Conservation (phyloP, 2,797 vertebrate genomes). For the Ambastaia sidthimunki region DNA sequence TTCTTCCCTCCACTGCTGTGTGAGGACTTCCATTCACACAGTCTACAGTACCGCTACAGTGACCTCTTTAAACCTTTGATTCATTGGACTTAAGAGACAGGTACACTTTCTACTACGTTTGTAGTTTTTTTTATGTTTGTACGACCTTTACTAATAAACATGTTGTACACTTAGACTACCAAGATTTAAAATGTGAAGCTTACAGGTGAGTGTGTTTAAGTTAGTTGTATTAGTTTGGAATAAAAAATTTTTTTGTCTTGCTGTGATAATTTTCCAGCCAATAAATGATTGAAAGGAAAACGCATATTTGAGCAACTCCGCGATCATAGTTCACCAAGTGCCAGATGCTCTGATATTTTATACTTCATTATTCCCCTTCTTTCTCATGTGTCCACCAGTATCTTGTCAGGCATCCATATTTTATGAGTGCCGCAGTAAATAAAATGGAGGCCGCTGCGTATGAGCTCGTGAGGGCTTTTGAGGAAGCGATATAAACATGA, state of each 20-base stretch:
- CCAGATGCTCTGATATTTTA: conserved; percentile 58
- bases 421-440: conserved; percentile 59
- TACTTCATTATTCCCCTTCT: conserved; percentile 48
- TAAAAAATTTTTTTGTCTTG: background rate
- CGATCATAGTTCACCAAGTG: conserved; percentile 56
- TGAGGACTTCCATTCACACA: conserved; percentile 26
- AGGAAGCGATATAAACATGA: conserved; percentile 44
- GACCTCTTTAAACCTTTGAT: conserved; percentile 29
- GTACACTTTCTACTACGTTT: conserved; percentile 16
- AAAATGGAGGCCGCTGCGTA: conserved; percentile 46
- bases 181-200: conserved; percentile 4
- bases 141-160: conserved; percentile 13
- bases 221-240: background rate
- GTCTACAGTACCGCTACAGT: background rate
- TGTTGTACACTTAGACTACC: background rate
- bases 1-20: background rate
- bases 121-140: background rate
- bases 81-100: conserved; percentile 27
- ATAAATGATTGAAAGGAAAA: conserved; percentile 56
- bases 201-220: conserved; percentile 12
- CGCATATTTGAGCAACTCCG: conserved; percentile 49
- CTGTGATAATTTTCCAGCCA: conserved; percentile 24
- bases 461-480: conserved; percentile 32
- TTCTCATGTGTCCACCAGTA: conserved; percentile 39
- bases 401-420: conserved; percentile 58